Conservation (phyloP, 2,797 vertebrate species). For the Trichosurus vulpecula region DNA sequence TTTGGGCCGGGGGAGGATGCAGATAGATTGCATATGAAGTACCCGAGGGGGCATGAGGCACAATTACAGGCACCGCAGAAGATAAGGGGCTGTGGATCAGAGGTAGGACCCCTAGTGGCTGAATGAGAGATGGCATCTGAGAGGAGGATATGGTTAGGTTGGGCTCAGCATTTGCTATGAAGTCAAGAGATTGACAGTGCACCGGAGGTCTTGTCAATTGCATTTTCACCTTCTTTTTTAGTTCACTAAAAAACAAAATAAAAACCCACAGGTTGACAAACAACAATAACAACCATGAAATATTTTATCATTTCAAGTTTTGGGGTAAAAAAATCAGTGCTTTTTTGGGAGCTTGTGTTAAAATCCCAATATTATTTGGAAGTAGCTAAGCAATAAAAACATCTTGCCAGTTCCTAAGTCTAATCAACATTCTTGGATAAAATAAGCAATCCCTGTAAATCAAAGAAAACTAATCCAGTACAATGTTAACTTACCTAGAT, state of each 20-base stretch:
- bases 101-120: constrained; percentile 77
- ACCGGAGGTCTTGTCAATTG: constrained; percentile 55
- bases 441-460: background rate
- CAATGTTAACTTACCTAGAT: constrained; percentile 84
- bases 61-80: constrained; percentile 88
- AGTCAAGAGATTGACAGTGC: constrained; percentile 67
- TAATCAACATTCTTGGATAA: background rate
- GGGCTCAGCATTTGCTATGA: constrained; percentile 73
- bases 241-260: constrained; percentile 82
- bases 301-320: background rate
- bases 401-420: constrained; percentile 11
- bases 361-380: constrained; percentile 3
- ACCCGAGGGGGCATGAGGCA: constrained; percentile 86
- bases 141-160: constrained; percentile 53
- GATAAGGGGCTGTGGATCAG: constrained; percentile 81
- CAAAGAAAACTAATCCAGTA: background rate
- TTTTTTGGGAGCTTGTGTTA: background rate
- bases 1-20: constrained; percentile 86
- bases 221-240: constrained; percentile 72
- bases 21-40: constrained; percentile 90
- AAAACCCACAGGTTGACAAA: constrained; percentile 8
- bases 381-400: background rate
- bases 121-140: constrained; percentile 75
- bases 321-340: background rate
- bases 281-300: constrained; percentile 13